A percentile compares a stretch with the other conserved stretches of the same genome.
Evolutionary conservation across 2,113 vertebrate species (phyloP).

Genomic region (Vulpes ferrilata): DNA sequence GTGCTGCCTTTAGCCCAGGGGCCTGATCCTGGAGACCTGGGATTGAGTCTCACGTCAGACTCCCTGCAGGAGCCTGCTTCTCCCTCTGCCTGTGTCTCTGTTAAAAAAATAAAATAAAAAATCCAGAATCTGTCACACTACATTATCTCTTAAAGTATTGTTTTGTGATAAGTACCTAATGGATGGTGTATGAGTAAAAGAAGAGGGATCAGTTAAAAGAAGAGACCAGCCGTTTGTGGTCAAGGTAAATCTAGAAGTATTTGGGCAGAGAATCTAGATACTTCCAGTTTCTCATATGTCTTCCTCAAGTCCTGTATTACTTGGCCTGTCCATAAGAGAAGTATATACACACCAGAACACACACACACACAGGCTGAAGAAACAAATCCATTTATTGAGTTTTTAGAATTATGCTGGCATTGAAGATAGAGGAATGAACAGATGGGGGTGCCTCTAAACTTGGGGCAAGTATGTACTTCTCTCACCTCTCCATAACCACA

Average conservation of each 20-base stretch:
- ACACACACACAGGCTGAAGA: background rate
- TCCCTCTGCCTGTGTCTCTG: no score
- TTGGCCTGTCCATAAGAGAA: background rate
- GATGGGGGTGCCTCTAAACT: background rate
- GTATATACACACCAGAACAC: background rate
- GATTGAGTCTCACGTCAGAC: no score
- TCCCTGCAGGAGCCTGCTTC: no score
- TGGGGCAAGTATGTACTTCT: background rate
- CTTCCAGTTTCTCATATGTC: accelerated
- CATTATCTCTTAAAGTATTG: background rate
- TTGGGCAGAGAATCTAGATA: background rate
- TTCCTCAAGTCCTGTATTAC: background rate
- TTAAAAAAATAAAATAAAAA: background rate
- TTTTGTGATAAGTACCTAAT: background rate
- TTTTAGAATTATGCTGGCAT: background rate
- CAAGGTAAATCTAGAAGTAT: background rate
- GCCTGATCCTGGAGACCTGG: no score
- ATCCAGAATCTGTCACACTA: background rate
- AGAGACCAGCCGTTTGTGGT: background rate
- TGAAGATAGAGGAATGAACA: background rate
- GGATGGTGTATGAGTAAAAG: background rate
- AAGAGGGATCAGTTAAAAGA: background rate
- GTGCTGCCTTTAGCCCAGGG: no score
- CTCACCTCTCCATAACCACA: background rate
- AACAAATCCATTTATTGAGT: background rate